phyloP scores from a whole-genome alignment of 2,888 invertebrate genomes.

The Mesochorus sp. region DNA sequence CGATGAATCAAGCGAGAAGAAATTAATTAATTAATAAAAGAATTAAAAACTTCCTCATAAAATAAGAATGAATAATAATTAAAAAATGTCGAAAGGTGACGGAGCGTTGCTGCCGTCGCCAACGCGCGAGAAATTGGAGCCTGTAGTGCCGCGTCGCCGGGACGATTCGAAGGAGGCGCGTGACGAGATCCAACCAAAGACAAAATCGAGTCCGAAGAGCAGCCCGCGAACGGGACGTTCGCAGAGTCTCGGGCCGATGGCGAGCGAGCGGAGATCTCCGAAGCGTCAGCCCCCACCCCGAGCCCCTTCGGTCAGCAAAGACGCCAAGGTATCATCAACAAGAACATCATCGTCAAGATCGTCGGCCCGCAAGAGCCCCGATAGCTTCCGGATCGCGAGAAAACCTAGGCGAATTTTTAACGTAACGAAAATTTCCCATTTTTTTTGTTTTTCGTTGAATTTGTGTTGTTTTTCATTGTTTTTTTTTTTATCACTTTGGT shows the following conservation, averaged over 20 bases:
- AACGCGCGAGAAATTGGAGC: slow-evolving; percentile 88
- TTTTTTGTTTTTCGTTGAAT: slow-evolving; percentile 4
- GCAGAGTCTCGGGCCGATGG: slow-evolving; percentile 87
- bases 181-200: slow-evolving; percentile 77
- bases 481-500: slow-evolving; percentile 1
- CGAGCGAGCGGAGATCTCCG: slow-evolving; percentile 88
- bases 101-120: slow-evolving; percentile 88
- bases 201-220: slow-evolving; percentile 85
- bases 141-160: slow-evolving; percentile 85
- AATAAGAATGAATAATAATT: background rate
- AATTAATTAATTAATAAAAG: background rate
- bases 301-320: slow-evolving; percentile 78
- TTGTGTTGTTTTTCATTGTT: background rate
- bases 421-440: slow-evolving; percentile 40
- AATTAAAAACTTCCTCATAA: background rate
- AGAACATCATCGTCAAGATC: slow-evolving; percentile 38
- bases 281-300: slow-evolving; percentile 88
- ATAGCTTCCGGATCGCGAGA: slow-evolving; percentile 56
- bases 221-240: slow-evolving; percentile 85
- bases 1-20: too few relatives aligned
- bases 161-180: slow-evolving; percentile 82
- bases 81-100: slow-evolving; percentile 83
- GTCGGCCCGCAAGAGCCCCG: slow-evolving; percentile 50
- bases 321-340: slow-evolving; percentile 73
- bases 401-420: slow-evolving; percentile 59